phyloP scores from a whole-genome alignment of 2,797 vertebrate species.

The Okamejei kenojei region DNA sequence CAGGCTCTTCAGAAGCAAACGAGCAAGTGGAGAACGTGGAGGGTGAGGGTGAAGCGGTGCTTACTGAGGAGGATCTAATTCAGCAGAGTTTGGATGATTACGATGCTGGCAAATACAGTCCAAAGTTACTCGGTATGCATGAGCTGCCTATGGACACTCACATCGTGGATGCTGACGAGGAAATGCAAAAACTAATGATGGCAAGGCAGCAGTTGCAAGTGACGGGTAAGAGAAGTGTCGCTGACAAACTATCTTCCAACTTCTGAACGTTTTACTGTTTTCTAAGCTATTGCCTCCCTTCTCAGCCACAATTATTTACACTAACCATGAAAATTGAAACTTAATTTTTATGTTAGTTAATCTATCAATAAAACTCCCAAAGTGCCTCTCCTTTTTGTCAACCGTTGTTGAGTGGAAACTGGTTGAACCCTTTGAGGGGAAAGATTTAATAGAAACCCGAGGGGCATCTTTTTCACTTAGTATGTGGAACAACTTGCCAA shows the following conservation, averaged over 20 bases:
- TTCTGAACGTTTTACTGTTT: background rate
- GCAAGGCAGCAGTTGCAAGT: slow-evolving; percentile 84
- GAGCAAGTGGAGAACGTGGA: slow-evolving; percentile 48
- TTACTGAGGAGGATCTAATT: slow-evolving; percentile 94
- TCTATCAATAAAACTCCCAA: background rate
- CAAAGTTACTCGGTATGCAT: slow-evolving; percentile 66
- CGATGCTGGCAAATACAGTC: slow-evolving; percentile 85
- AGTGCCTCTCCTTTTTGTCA: background rate
- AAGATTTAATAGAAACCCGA: no score
- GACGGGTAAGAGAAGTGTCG: slow-evolving; percentile 63
- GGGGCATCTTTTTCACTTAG: no score
- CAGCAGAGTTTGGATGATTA: slow-evolving; percentile 95
- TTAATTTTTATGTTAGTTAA: background rate
- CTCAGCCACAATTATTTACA: background rate
- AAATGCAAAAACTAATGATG: slow-evolving; percentile 70
- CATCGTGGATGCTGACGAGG: slow-evolving; percentile 76
- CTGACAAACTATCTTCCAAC: background rate
- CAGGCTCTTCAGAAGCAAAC: slow-evolving; percentile 46
- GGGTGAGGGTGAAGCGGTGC: slow-evolving; percentile 64
- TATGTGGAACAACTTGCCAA: no score
- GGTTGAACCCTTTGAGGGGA: no score
- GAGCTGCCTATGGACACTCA: slow-evolving; percentile 88
- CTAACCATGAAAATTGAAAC: background rate
- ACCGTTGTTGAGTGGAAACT: no score
- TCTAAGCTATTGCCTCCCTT: background rate